Evolutionary conservation across 2,888 invertebrate species (phyloP), one percentile per base, ranked within the genome.

Genomic region (Acanthopleura granulata): DNA sequence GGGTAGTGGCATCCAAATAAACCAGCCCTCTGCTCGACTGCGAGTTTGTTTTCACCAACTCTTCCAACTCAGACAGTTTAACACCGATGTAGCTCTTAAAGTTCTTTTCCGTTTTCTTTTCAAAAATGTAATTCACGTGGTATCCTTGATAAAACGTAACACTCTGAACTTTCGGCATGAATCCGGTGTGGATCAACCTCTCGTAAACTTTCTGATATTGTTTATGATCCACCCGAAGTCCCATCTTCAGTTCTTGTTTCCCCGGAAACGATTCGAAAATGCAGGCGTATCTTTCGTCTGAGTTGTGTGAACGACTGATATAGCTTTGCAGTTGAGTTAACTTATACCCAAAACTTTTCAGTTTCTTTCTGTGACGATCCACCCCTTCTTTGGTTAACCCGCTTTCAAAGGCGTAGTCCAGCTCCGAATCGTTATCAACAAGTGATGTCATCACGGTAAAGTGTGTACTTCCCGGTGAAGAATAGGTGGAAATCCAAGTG

Each of bases 271-370:
- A 40, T 40, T 40, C 40, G 40, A 88, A 86, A n/a, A 85, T 74
- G 1, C 85, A 86, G 40, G 87, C 62, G 77, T 86, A 88, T 15
- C 80, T 77, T 49, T 81, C 76, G 9, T 78, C 49, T 14, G 79
- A 77, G 40, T 72, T 62, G 72, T 88, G 88, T 0, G 88, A 85
- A 73, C 80, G 77, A 74, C 86, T 87, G 50, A 80, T 81, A 79
- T 85, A 87, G 76, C 86, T 86, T 77, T 87, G 88, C 62, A 88
- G 81, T 75, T 84, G 82, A 11, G 84, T 85, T 77, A 88, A 81
- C 77, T 87, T 86, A 80, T 85, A 86, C 49, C 84, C 85, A 12
- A 76, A 72, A 40, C 80, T 79, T 72, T 86, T 82, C 29, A 83
- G 79, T 29, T 80, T 77, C 0, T 86, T 78, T 77, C 86, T 86